phyloP scores from a whole-genome alignment of 2,797 vertebrate genomes.

The Erethizon dorsatum region DNA sequence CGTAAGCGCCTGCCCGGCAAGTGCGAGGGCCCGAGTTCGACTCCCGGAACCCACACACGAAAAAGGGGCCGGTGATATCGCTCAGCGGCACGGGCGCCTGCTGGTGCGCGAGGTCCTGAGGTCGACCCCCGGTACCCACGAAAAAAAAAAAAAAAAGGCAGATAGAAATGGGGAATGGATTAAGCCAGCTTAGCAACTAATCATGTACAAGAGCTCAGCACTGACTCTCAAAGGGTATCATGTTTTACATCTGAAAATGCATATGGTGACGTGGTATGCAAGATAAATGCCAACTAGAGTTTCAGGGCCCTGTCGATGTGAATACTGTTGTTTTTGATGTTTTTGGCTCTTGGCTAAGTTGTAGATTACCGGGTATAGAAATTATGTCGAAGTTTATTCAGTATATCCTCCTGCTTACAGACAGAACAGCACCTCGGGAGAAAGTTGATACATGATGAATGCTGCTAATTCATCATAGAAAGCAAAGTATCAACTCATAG shows the following conservation, averaged over 20 bases:
- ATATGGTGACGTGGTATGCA: background rate
- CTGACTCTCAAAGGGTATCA: background rate
- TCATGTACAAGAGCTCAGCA: background rate
- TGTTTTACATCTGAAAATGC: background rate
- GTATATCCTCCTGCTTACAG: background rate
- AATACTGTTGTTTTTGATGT: background rate
- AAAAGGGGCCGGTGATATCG: no score
- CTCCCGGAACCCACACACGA: no score
- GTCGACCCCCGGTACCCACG: no score
- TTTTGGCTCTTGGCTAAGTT: slow-evolving; percentile 40
- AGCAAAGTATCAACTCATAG: background rate
- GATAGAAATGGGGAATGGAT: background rate
- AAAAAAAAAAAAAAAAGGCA: no score
- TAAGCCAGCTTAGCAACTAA: background rate
- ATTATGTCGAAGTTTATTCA: slow-evolving; percentile 30
- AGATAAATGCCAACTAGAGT: background rate
- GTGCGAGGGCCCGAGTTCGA: no score
- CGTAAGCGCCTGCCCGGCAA: no score
- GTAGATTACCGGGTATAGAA: slow-evolving; percentile 20
- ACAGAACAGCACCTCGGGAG: background rate
- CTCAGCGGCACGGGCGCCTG: no score
- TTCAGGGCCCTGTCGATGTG: background rate
- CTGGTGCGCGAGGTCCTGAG: no score
- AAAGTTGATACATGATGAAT: background rate
- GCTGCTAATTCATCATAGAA: background rate